Evolutionary conservation across 2,113 vertebrate genomes (phyloP), one percentile per base, ranked within the genome.

Genomic region (Phycodurus eques): DNA sequence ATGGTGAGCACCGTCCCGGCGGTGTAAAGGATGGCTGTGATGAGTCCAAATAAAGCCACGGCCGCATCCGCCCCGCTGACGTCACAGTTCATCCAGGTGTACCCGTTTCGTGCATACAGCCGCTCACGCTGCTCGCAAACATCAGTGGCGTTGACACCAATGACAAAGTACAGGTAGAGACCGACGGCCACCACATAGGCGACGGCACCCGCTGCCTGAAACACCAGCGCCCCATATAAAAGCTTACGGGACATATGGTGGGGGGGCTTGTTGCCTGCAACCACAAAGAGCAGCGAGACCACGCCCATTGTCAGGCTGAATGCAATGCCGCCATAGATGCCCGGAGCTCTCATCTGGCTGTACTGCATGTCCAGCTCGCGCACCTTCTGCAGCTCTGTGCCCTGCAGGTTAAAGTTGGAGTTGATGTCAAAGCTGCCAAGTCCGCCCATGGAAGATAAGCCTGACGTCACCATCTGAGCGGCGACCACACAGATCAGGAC

Each of bases 301-400:
- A 81, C 87, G 0, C 87, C 92, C 0, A 85, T 61, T 0, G 83
- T 80, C 33, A 96, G 78, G 83, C 88, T 94, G 89, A 95, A 95
- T 77, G 87, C 57, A 3, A 96, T 85, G 0, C 94, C 94, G 0
- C 94, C 94, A 0, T 98, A 98, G 27, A 95, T 78, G 0, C 92
- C 92, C 0, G 96, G 96, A 4, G 94, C 93, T 87, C 95, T 92
- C 94, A 96, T 89, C 90, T 96, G 95, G 66, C 89, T 94, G 84
- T 92, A 95, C 84, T 95, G 91, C 93, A 93, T 93, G 89, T 97
- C 96, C 65, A 95, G 90, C 0, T 96, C 89, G 8, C 94, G 89
- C 1, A 91, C 91, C 85, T 94, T 73, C 90, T 69, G 89, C 59
- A 96, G 88, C 88, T 96, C 94, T 0, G 91, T 92, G 72, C 96